A percentile compares a stretch with the other conserved stretches of the same genome.
phyloP scores from a whole-genome alignment of 2,113 vertebrate species.

The Zootoca vivipara region DNA sequence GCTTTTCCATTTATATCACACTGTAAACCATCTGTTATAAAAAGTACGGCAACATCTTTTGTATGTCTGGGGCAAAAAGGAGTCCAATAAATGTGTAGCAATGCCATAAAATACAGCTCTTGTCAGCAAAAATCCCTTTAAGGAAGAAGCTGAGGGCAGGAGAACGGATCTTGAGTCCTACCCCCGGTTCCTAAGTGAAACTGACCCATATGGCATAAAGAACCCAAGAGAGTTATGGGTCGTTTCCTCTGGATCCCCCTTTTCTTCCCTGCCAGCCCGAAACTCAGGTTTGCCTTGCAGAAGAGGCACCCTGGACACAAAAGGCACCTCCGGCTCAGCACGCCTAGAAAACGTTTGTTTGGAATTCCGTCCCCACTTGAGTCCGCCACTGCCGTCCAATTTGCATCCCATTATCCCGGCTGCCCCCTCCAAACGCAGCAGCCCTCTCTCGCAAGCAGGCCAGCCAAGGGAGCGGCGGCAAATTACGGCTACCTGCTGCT shows the following conservation, averaged over 20 bases:
- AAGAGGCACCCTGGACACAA: neutral
- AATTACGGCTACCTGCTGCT: constrained; percentile 69
- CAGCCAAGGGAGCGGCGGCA: constrained; percentile 64
- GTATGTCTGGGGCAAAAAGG: too few species aligned
- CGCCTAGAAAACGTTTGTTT: constrained; percentile 64
- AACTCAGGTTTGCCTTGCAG: neutral
- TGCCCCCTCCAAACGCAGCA: constrained; percentile 64
- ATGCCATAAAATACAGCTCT: too few species aligned
- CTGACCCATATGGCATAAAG: constrained; percentile 63
- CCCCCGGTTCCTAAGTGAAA: constrained; percentile 66
- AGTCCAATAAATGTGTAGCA: too few species aligned
- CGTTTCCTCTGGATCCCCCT: constrained; percentile 52
- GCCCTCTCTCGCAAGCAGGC: constrained; percentile 66
- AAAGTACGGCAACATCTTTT: too few species aligned
- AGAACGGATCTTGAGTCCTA: too few species aligned
- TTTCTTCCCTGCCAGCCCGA: neutral
- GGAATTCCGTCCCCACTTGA: constrained; percentile 54
- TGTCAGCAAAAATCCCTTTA: too few species aligned
- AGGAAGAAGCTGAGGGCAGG: neutral
- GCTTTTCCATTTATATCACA: too few species aligned
- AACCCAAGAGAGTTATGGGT: constrained; percentile 67
- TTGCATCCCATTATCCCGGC: constrained; percentile 75
- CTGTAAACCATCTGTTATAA: too few species aligned
- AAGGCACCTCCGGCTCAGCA: neutral
- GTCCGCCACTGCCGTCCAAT: constrained; percentile 66